These are phyloP conservation scores for Sphaerodactylus townsendi DNA, from an alignment of 2,113 vertebrate genomes.

Conservation along the genomic window DNA sequence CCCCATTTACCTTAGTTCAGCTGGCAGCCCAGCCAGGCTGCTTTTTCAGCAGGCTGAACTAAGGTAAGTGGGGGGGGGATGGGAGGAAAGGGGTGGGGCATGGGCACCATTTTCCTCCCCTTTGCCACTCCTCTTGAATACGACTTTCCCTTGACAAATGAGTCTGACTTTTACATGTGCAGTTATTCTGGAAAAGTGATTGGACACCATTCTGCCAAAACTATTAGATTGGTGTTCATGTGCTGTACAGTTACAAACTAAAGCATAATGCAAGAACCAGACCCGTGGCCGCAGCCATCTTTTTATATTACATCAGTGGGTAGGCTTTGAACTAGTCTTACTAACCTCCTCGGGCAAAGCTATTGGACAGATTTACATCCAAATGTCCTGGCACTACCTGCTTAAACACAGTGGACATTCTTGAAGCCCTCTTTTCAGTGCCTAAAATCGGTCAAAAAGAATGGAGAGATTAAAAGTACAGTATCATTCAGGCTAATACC, in stretches of 20 bases:
- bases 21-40: no score
- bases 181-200: background rate
- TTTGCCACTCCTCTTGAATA: background rate
- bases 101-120: no score
- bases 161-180: background rate
- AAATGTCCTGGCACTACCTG: conserved; percentile 95
- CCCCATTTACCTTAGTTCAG: no score
- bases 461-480: conserved; percentile 69
- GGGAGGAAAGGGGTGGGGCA: no score
- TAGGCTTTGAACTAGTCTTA: conserved; percentile 80
- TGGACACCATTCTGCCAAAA: background rate
- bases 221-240: background rate
- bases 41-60: no score
- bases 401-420: conserved; percentile 87
- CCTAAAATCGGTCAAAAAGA: conserved; percentile 83
- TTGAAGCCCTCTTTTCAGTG: conserved; percentile 89
- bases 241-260: background rate
- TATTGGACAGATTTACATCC: conserved; percentile 94
- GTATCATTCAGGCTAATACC: conserved; percentile 63
- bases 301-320: conserved; percentile 57
- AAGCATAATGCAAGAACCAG: background rate
- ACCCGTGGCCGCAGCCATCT: conserved; percentile 3
- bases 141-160: no score
- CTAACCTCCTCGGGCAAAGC: conserved; percentile 96
- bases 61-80: no score